Evolutionary conservation across 1,140 invertebrate species (phyloP).

Genomic region (Pseudachorutes palmiensis): DNA sequence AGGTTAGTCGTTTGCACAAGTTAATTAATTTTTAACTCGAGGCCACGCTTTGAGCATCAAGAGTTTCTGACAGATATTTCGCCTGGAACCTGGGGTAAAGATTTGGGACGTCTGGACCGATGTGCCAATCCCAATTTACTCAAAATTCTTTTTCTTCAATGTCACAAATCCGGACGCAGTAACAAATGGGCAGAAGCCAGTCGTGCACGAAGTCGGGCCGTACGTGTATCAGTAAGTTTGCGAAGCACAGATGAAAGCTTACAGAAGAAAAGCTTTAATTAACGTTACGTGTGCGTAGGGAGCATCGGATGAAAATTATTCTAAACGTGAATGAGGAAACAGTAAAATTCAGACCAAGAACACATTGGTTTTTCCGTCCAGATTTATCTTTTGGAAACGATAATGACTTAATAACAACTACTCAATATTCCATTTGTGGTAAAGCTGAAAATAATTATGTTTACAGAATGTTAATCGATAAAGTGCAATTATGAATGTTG

Average conservation of each 20-base stretch:
- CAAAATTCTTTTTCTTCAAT: constrained; percentile 48
- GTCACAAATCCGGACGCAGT: constrained; percentile 45
- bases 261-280: too few species aligned
- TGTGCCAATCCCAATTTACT: constrained; percentile 45
- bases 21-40: background rate
- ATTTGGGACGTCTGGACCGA: constrained; percentile 42
- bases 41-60: background rate
- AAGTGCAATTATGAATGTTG: too few species aligned
- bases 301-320: constrained; percentile 37
- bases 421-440: constrained; percentile 39
- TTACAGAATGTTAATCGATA: too few species aligned
- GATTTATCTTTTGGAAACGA: constrained; percentile 36
- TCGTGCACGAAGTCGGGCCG: constrained; percentile 46
- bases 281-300: constrained; percentile 17
- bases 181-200: constrained; percentile 43
- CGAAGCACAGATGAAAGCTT: background rate
- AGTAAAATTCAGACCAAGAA: constrained; percentile 36
- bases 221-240: constrained; percentile 45
- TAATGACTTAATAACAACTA: constrained; percentile 33
- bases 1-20: constrained; percentile 14
- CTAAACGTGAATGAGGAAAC: constrained; percentile 25
- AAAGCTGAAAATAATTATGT: too few species aligned
- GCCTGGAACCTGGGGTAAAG: constrained; percentile 27
- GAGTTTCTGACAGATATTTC: constrained; percentile 21
- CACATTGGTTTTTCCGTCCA: constrained; percentile 35